These are phyloP conservation scores for Tribolium castaneum DNA, from an alignment of 1,140 invertebrate genomes.

Conservation along the genomic window DNA sequence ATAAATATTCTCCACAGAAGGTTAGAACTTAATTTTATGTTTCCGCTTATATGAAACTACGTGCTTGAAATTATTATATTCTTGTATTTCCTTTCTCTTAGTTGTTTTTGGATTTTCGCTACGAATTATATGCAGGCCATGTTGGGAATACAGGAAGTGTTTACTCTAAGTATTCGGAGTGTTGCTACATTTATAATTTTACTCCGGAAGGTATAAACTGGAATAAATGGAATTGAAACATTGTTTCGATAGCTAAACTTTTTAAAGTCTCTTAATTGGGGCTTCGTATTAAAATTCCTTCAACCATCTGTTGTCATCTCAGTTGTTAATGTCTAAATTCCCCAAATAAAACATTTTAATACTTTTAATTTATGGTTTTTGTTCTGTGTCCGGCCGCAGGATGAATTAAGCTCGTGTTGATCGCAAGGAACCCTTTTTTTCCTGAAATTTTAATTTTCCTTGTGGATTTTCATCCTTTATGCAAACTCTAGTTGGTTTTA, in stretches of 20 bases:
- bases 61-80: slow-evolving; percentile 38
- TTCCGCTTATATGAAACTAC: slow-evolving; percentile 37
- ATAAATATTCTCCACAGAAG: slow-evolving; percentile 18
- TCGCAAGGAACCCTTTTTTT: background rate
- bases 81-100: slow-evolving; percentile 24
- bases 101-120: slow-evolving; percentile 13
- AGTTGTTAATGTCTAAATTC: slow-evolving; percentile 13
- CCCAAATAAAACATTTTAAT: slow-evolving; percentile 4
- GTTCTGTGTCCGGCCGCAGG: background rate
- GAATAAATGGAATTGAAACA: too few relatives aligned
- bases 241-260: slow-evolving; percentile 7
- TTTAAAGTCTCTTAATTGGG: slow-evolving; percentile 18
- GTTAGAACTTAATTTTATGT: slow-evolving; percentile 31
- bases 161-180: background rate
- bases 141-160: slow-evolving; percentile 16
- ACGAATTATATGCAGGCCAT: slow-evolving; percentile 8
- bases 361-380: background rate
- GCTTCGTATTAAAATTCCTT: slow-evolving; percentile 39
- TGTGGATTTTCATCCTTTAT: slow-evolving; percentile 1
- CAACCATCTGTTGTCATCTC: slow-evolving; percentile 44
- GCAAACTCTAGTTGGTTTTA: slow-evolving; percentile 16
- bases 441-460: background rate
- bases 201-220: background rate
- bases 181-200: background rate
- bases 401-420: slow-evolving; percentile 1